Evolutionary conservation across 2,888 invertebrate genomes (phyloP), one percentile per base, ranked within the genome.

Genomic region (Argyra leucocephala): DNA sequence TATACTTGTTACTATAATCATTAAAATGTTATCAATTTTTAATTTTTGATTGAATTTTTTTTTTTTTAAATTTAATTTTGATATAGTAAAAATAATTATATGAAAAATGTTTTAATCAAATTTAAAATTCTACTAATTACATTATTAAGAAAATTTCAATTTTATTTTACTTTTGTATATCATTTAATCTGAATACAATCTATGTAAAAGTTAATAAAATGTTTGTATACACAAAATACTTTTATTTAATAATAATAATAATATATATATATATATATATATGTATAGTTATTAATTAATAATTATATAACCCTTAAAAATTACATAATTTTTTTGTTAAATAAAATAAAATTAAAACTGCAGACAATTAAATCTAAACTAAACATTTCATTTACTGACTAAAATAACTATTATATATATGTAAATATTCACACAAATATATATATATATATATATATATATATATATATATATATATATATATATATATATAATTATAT

Each of bases 251-350:
- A 9, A 9, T 48, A 48, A 48, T 48, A 48, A 48, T 48, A 48
- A 48, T 48, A 48, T 48, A 10, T 10, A 31, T 26, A 26, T 6
- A 7, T 26, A 26, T 26, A 7, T 37, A 37, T 37, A 9, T 37
- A 37, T 9, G 5, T 3, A 37, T 37, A 37, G 12, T 48, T 18
- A 48, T 48, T 48, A 48, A 18, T 37, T 48, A 48, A 48, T 48
- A 15, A 48, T 48, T 48, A 48, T 48, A 48, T 48, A 48, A 48
- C 48, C 48, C 48, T 48, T 48, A 48, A 48, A 48, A 48, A 48
- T n/a, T 48, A 48, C 48, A 18, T 48, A 48, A 48, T 48, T 48
- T 48, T 15, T 48, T 48, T 15, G 48, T 48, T 37, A n/a, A n/a
- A n/a, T 18, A 48, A 48, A 48, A 18, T 48, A 18, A 18, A 18